Base-by-base conservation (phyloP, 2,797 vertebrate species). In the Hafferia zeledoni region DNA sequence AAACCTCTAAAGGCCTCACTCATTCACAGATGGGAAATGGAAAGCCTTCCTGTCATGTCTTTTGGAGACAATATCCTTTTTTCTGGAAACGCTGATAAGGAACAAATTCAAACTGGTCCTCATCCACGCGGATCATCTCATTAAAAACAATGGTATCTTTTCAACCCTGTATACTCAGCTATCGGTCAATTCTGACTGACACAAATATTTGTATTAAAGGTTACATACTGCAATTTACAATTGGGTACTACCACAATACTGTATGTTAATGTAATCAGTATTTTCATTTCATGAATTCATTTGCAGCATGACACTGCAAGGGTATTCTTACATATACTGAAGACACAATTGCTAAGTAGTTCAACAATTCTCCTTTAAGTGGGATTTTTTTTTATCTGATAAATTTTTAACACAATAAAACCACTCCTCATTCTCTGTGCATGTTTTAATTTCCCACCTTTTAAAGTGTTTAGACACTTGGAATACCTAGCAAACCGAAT, bases 221-320 rank as follows among this genome's bases (percentile, higher is more conserved):
- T 95, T 96, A 95, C 95, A 92, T 94, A 74, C 90, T 93, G 92
- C 93, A 96, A 96, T 97, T 96, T 97, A 93, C 93, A 95, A 93
- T 7, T 90, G 96, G 84, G 85, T 83, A 86, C 83, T 94, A 96
- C 96, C 94, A 97, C 92, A 96, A 94, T 96, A 95, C 96, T 94
- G 91, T 96, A 97, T 97, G 96, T 94, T 97, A 97, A 97, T 97
- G 96, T 83, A 97, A 97, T 97, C 96, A 97, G 96, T 95, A 94
- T 92, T 96, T 96, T 94, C 84, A 81, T 95, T 97, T 96, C 93
- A 87, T 96, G 77, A 96, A 96, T 97, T 97, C 94, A 97, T 95
- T 91, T 96, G 92, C 94, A 96, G 92, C 89, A n/a, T 93, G 95
- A 95, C 94, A 96, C 94, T 95, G 93, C 93, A 96, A 95, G 94